Base-by-base conservation (phyloP, 2,888 invertebrate genomes). In the Baronia brevicornis region DNA sequence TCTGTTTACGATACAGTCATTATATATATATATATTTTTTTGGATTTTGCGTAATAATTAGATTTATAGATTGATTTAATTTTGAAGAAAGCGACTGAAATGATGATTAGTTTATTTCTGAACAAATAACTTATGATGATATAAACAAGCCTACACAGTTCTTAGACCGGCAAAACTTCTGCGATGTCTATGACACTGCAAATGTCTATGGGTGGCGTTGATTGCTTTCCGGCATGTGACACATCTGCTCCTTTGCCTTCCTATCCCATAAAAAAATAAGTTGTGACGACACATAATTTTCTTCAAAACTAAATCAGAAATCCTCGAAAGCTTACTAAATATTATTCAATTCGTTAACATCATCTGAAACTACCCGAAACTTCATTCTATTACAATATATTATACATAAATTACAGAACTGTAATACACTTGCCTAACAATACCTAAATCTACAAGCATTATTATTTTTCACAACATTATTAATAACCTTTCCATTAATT, bases 341-440 rank as follows among this genome's bases (percentile, higher is more conserved):
- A 49, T 38, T 48, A 32, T 44, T 39, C 38, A 44, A 27, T 27
- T 28, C 38, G 37, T 45, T 57, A 51, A 49, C 58, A 49, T 52
- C 51, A 49, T 52, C 65, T 73, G 72, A 68, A 61, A 66, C 64
- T 67, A 63, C 66, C 63, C 67, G 44, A 51, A 68, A 73, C 67
- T 65, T 51, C 54, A 41, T 66, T 50, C 58, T 66, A 60, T 44
- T 30, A 28, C 41, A 29, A 38, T 44, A 43, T 49, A 41, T 48
- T 33, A 50, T 36, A 45, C 3, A n/a, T 26, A 8, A 28, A 46
- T 30, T 51, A 54, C 44, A 31, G 29, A 55, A 59, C 51, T 54
- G 50, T 59, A 64, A 54, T 57, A 39, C 54, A 44, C 51, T 42
- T 38, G 48, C 43, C 51, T 54, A 57, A 42, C 51, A 54, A 46